Percentiles rank a stretch among this genome's conserved stretches.
Evolutionary conservation across 1,140 invertebrate species (phyloP).

Genomic region (Eumaeus atala): DNA sequence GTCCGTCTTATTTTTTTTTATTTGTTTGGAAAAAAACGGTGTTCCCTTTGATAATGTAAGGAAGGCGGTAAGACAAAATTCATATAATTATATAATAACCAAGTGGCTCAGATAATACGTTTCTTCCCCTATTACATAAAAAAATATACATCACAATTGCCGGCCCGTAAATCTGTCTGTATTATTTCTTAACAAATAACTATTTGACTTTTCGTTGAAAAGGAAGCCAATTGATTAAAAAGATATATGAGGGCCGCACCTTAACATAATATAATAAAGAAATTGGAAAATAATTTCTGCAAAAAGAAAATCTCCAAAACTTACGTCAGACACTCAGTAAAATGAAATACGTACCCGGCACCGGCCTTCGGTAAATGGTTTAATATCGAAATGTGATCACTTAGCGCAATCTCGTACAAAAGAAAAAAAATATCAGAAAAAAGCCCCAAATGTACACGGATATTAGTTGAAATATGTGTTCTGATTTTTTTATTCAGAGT

Average conservation of each 20-base stretch:
- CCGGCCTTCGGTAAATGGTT: slow-evolving; percentile 69
- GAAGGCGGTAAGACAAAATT: too few species aligned
- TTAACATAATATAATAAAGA: slow-evolving; percentile 59
- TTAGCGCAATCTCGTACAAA: slow-evolving; percentile 73
- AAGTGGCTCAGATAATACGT: too few species aligned
- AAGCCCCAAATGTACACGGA: slow-evolving; percentile 63
- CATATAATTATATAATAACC: too few species aligned
- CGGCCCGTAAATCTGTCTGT: too few species aligned
- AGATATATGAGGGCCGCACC: slow-evolving; percentile 18
- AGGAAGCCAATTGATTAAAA: not conserved
- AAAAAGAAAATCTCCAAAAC: slow-evolving; percentile 68
- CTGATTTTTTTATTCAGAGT: slow-evolving; percentile 57
- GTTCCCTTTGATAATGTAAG: too few species aligned
- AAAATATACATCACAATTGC: too few species aligned
- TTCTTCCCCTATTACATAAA: too few species aligned
- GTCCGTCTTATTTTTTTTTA: too few species aligned
- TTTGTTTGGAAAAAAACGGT: too few species aligned
- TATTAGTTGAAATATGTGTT: slow-evolving; percentile 66
- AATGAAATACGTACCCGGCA: slow-evolving; percentile 72
- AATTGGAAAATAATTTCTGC: slow-evolving; percentile 66
- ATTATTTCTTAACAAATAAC: too few species aligned
- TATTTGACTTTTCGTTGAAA: too few species aligned
- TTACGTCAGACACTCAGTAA: slow-evolving; percentile 72
- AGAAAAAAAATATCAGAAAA: slow-evolving; percentile 65
- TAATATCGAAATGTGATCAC: slow-evolving; percentile 75